Percentiles rank a stretch among this genome's conserved stretches.
Conservation (phyloP, 2,113 vertebrate genomes). For the Scytalopus superciliaris region DNA sequence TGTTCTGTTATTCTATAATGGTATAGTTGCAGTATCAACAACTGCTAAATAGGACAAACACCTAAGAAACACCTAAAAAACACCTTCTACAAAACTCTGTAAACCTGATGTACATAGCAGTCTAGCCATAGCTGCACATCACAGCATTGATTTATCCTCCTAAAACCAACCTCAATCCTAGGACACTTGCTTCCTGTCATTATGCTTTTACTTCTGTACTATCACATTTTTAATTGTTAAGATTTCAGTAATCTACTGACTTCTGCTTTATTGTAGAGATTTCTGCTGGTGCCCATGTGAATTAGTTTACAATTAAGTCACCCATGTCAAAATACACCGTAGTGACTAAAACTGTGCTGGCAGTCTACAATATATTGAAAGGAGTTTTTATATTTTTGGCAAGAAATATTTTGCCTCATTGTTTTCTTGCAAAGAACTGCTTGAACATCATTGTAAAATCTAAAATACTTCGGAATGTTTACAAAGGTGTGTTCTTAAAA, state of each 20-base stretch:
- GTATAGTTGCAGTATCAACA: not conserved
- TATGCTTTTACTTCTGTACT: not conserved
- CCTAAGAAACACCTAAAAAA: not conserved
- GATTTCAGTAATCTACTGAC: not conserved
- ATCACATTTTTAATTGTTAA: not conserved
- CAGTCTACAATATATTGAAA: not conserved
- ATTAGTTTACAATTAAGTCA: not conserved
- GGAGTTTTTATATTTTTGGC: not conserved
- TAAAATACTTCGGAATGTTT: not conserved
- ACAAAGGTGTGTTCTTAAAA: too few relatives aligned
- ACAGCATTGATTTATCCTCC: not conserved
- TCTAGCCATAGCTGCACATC: not conserved
- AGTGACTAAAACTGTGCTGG: not conserved
- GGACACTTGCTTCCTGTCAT: not conserved
- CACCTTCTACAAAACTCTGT: not conserved
- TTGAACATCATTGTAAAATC: not conserved
- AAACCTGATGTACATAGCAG: not conserved
- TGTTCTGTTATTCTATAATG: not conserved
- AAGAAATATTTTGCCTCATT: not conserved
- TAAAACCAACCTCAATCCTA: not conserved
- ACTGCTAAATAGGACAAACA: not conserved
- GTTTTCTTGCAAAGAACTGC: not conserved
- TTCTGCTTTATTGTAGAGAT: not conserved
- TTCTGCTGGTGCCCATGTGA: not conserved
- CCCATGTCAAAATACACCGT: not conserved